Evolutionary conservation across 2,113 vertebrate species (phyloP), one percentile per base, ranked within the genome.

Genomic region (Poecilia latipinna): DNA sequence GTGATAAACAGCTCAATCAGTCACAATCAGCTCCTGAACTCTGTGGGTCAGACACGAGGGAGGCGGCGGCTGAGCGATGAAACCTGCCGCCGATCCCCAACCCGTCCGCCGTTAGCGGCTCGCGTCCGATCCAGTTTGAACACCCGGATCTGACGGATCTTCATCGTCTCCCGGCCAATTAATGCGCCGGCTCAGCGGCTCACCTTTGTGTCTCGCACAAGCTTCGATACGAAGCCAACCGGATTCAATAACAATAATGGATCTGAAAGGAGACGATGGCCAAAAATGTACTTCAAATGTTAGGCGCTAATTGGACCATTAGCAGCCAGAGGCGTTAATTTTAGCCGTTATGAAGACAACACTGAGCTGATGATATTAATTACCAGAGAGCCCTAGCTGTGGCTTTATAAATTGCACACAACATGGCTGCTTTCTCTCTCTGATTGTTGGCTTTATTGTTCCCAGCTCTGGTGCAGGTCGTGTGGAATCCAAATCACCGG

Each of bases 391-490:
- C 78, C 74, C 72, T 61, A 80, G 77, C 80, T 77, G 83, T 68
- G 81, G 87, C 80, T 80, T 83, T 84, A 89, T 92, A 86, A 90
- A 92, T 89, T 32, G 84, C 78, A 73, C 83, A 78, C 90, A 89
- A 89, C 91, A 84, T 90, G 89, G 86, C 85, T 71, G 71, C 39
- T 74, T 61, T 54, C 81, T 88, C 77, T 70, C 83, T 86, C 83
- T 84, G 88, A 90, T 89, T 86, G 86, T 91, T 72, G 74, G 67
- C 76, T 87, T 91, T 93, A 93, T 92, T 92, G 91, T 92, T 90
- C 87, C 70, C 83, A 32, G 78, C 89, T 87, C 89, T 73, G 87
- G 71, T 74, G 86, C 85, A 76, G 86, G 82, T 92, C 83, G 77
- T 82, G 78, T 78, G 73, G 86, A 80, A 90, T 89, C 90, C 88